Percentiles rank a stretch among this genome's conserved stretches.
Conservation (phyloP, 2,888 invertebrate genomes). For the Meganola albula region DNA sequence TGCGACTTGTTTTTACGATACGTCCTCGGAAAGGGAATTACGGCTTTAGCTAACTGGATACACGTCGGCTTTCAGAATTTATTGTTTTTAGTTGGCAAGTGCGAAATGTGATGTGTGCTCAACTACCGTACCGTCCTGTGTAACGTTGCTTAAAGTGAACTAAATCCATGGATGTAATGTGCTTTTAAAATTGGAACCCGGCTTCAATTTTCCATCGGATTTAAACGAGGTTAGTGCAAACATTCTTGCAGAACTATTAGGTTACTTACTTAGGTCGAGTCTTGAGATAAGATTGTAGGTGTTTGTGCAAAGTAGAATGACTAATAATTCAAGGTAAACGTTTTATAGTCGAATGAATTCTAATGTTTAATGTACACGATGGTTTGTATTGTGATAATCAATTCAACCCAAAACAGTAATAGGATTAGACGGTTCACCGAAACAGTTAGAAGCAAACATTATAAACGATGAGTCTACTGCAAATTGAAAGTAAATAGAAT, state of each 20-base stretch:
- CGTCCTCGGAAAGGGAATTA: conserved; percentile 35
- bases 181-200: conserved; percentile 63
- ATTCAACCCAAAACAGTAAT: conserved; percentile 18
- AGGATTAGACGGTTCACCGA: conserved; percentile 19
- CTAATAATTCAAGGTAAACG: conserved; percentile 38
- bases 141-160: conserved; percentile 68
- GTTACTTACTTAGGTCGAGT: too few relatives aligned
- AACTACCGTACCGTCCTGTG: conserved; percentile 63
- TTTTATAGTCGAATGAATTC: conserved; percentile 19
- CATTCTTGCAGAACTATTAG: conserved; percentile 14
- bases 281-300: conserved; percentile 30
- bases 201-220: conserved; percentile 39
- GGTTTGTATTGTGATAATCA: conserved; percentile 25
- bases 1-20: conserved; percentile 47
- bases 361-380: conserved; percentile 29
- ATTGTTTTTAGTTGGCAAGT: conserved; percentile 60
- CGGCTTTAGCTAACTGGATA: conserved; percentile 46
- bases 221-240: conserved; percentile 42
- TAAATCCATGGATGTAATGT: conserved; percentile 68
- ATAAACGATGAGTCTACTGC: too few relatives aligned
- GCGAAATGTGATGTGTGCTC: conserved; percentile 75
- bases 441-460: not conserved
- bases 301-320: conserved; percentile 26
- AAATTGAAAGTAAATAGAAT: too few relatives aligned
- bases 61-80: conserved; percentile 42